A percentile compares a stretch with the other conserved stretches of the same genome.
These are phyloP conservation scores for Cyprinodon diabolis DNA, from an alignment of 2,797 vertebrate genomes.

Conservation along the genomic window DNA sequence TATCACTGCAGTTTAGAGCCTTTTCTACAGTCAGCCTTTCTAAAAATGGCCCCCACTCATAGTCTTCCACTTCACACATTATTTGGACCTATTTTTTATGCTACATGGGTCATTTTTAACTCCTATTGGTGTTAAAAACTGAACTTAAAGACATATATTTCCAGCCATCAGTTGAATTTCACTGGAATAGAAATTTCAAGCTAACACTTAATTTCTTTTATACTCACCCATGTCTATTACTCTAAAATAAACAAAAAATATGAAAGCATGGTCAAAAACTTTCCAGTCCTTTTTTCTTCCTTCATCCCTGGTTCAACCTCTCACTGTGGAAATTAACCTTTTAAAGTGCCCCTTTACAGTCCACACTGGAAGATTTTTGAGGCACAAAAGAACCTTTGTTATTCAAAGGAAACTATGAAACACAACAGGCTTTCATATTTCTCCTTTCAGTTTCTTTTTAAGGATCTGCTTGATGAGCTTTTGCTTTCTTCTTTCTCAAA, in stretches of 20 bases:
- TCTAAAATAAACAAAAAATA: neutral
- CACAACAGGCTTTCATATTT: neutral
- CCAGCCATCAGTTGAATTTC: neutral
- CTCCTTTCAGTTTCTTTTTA: constrained; percentile 3
- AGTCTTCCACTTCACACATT: neutral
- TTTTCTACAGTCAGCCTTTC: neutral
- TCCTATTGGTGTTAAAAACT: neutral
- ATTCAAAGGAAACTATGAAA: constrained; percentile 4
- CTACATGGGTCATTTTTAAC: neutral
- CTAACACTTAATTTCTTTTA: neutral
- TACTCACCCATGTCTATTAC: neutral
- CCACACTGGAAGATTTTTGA: constrained; percentile 17
- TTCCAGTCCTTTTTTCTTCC: neutral
- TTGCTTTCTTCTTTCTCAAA: constrained; percentile 6
- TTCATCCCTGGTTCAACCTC: neutral
- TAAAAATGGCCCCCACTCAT: neutral
- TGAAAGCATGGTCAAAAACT: neutral
- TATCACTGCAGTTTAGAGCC: neutral
- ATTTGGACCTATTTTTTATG: neutral
- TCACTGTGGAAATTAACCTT: constrained; percentile 6
- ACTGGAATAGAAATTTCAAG: neutral
- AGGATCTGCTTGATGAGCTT: constrained; percentile 23
- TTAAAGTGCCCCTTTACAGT: constrained; percentile 34
- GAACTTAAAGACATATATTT: neutral
- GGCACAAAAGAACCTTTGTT: constrained; percentile 25